Percentiles rank a stretch among this genome's conserved stretches.
These are phyloP conservation scores for Leptoteleia sp. DNA, from an alignment of 1,140 invertebrate species.

Conservation along the genomic window DNA sequence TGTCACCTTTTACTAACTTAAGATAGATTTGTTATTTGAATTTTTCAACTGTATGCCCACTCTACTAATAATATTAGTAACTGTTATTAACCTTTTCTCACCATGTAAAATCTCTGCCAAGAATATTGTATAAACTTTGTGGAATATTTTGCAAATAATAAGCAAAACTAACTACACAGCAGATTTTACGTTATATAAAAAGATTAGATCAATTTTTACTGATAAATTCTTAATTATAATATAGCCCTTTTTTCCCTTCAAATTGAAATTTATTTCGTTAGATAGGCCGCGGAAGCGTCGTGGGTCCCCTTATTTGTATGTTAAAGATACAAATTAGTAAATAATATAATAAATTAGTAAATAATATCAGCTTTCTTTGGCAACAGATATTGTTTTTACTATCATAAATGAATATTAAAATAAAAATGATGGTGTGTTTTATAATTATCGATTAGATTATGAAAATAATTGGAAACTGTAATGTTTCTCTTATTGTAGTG, in stretches of 20 bases:
- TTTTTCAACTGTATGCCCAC: constrained; percentile 43
- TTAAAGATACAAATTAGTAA: too few species aligned
- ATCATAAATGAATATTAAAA: constrained; percentile 10
- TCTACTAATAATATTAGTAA: neutral
- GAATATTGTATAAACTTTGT: constrained; percentile 1
- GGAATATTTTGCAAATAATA: constrained; percentile 34
- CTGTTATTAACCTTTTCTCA: too few species aligned
- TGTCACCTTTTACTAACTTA: too few species aligned
- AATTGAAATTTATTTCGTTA: constrained; percentile 60
- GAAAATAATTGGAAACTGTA: too few species aligned
- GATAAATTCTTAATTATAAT: constrained; percentile 63
- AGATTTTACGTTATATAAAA: constrained; percentile 29
- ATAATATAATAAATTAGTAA: constrained; percentile 1
- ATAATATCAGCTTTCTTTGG: constrained; percentile 21
- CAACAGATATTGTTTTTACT: constrained; percentile 9
- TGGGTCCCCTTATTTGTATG: constrained; percentile 8
- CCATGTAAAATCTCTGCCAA: too few species aligned
- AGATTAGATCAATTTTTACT: constrained; percentile 55
- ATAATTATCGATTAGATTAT: too few species aligned
- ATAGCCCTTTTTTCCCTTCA: constrained; percentile 68
- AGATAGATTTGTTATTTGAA: too few species aligned
- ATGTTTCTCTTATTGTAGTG: too few species aligned
- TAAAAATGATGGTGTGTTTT: constrained; percentile 4
- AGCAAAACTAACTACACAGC: too few species aligned
- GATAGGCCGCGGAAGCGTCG: constrained; percentile 33